Evolutionary conservation across 2,888 invertebrate genomes (phyloP).

Genomic region (Biston betularia): DNA sequence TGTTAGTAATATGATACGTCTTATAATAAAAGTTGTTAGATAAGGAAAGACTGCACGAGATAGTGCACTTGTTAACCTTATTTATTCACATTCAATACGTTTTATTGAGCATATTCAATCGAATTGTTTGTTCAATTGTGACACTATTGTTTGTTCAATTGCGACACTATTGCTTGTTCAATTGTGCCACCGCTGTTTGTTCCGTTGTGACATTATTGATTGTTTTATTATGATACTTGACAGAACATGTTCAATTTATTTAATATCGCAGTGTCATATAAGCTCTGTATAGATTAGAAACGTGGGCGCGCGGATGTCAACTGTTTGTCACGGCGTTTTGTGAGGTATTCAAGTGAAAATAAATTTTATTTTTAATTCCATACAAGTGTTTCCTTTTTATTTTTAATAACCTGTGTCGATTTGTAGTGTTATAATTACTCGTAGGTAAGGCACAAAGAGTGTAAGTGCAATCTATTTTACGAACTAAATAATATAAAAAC

Average conservation of each 20-base stretch:
- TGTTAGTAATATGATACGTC: too few species aligned
- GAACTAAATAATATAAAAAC: neutral
- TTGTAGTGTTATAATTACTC: too few species aligned
- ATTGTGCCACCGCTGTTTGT: neutral
- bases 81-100: too few species aligned
- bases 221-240: neutral
- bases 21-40: too few species aligned
- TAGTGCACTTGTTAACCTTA: too few species aligned
- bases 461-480: too few species aligned
- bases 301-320: slow-evolving; percentile 56
- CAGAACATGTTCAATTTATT: neutral
- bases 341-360: slow-evolving; percentile 84
- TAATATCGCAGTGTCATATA: slow-evolving; percentile 4
- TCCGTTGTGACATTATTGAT: neutral
- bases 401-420: neutral
- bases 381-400: slow-evolving; percentile 51
- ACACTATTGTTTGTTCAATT: neutral
- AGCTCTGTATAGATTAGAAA: slow-evolving; percentile 63
- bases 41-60: too few species aligned
- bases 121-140: neutral
- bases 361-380: slow-evolving; percentile 86
- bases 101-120: too few species aligned
- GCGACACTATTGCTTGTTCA: neutral
- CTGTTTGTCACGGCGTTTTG: slow-evolving; percentile 66
- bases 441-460: too few species aligned